Conservation (phyloP, 2,888 invertebrate species). For the Podabrus alpinus region DNA sequence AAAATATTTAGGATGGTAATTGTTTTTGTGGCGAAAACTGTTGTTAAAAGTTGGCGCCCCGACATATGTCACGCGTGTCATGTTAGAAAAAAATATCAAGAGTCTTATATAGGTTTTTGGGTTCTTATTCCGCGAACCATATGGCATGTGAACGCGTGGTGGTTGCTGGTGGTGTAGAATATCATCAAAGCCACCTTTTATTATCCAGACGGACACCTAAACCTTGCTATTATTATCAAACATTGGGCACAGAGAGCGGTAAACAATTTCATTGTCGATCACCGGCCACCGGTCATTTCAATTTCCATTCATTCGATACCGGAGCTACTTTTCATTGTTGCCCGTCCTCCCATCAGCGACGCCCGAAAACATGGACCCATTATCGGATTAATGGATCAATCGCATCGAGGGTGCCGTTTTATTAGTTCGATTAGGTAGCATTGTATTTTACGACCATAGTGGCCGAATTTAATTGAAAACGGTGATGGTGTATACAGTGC, state of each 20-base stretch:
- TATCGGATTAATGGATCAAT: constrained; percentile 40
- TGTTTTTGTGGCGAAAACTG: neutral
- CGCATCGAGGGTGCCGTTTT: constrained; percentile 20
- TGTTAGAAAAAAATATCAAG: neutral
- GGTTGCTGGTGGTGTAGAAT: constrained; percentile 22
- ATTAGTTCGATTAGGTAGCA: constrained; percentile 17
- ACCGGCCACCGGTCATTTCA: constrained; percentile 26
- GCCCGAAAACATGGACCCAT: constrained; percentile 38
- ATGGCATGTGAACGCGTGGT: constrained; percentile 19
- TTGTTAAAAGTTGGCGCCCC: neutral
- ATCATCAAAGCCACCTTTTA: constrained; percentile 25
- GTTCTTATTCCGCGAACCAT: constrained; percentile 22
- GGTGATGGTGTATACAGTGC: neutral
- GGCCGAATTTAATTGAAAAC: neutral
- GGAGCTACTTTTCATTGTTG: constrained; percentile 17
- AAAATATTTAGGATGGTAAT: neutral
- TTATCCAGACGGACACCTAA: constrained; percentile 13
- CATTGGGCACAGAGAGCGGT: constrained; percentile 7
- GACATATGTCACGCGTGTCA: constrained; percentile 17
- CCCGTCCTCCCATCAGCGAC: constrained; percentile 20
- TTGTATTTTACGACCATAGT: neutral
- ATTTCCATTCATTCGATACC: constrained; percentile 11
- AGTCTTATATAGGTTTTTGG: neutral
- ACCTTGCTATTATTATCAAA: constrained; percentile 7
- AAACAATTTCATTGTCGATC: constrained; percentile 8